Base-by-base conservation (phyloP, 2,797 vertebrate genomes). In the Danio tinwini region DNA sequence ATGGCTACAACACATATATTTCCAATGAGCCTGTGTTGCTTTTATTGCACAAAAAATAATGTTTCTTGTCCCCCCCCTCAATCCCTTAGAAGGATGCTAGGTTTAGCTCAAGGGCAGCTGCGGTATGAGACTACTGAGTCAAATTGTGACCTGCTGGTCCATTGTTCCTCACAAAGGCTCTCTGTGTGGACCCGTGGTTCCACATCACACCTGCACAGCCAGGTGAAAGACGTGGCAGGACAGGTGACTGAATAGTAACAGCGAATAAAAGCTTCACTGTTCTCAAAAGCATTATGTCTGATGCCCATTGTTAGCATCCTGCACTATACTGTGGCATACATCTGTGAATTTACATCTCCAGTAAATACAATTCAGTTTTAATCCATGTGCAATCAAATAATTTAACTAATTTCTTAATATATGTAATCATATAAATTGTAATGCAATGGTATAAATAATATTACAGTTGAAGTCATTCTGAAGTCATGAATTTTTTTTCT, bases 191-290 rank as follows among this genome's bases (percentile, higher is more conserved):
- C 67, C 52, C 40, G 63, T 71, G 77, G 50, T 65, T 80, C 63
- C 50, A 67, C 55, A 77, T 83, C 80, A 84, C 80, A 84, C 80
- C 85, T 86, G 85, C 76, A 85, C 59, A 77, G 67, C 62, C 73
- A 80, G 76, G 84, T 82, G 82, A 83, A 70, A 79, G 82, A 81
- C 71, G 21, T 62, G 42, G 61, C 61, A 21, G 45, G 17, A 50
- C 62, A 76, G 56, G 39, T 69, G 49, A 78, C 78, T 65, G 44
- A 76, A 62, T 4, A n/a, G 29, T 81, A 62, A 70, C 29, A 71
- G 29, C 2, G 69, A 49, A 86, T 69, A 78, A 86, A 86, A 83
- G 45, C 76, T 3, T 47, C 49, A 67, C 76, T 82, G 85, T 86
- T 82, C 37, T 14, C 53, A 49, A 61, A 74, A 74, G 40, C 64